These are phyloP conservation scores for Aethina tumida DNA, from an alignment of 1,140 invertebrate genomes.

Conservation along the genomic window DNA sequence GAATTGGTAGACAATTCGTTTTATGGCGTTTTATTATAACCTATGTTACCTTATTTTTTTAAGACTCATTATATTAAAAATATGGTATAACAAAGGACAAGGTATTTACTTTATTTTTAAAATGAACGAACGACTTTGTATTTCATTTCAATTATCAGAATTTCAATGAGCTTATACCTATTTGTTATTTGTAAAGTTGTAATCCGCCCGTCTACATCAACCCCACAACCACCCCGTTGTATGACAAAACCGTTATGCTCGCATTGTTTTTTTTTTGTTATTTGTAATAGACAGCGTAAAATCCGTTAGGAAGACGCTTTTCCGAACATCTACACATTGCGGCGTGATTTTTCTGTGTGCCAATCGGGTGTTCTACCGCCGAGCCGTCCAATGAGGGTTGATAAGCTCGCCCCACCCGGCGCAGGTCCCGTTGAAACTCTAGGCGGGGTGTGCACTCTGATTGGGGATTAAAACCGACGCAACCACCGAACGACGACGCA, in stretches of 20 bases:
- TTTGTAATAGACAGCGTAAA: constrained; percentile 17
- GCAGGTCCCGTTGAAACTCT: constrained; percentile 17
- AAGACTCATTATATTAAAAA: too few relatives aligned
- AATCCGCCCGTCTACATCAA: too few relatives aligned
- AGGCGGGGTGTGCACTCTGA: constrained; percentile 23
- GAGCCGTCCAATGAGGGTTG: constrained; percentile 19
- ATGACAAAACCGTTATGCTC: too few relatives aligned
- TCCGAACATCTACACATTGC: constrained; percentile 16
- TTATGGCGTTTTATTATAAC: too few relatives aligned
- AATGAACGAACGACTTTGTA: too few relatives aligned
- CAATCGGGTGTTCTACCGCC: constrained; percentile 18
- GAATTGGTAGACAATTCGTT: too few relatives aligned
- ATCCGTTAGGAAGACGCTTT: constrained; percentile 28
- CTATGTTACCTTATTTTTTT: too few relatives aligned
- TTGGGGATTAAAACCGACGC: constrained; percentile 25
- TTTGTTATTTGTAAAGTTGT: background rate
- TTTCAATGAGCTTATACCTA: background rate
- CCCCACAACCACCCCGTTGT: too few relatives aligned
- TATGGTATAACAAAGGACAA: too few relatives aligned
- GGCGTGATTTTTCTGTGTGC: constrained; percentile 21
- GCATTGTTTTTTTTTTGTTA: background rate
- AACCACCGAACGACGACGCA: constrained; percentile 2
- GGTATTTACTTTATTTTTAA: too few relatives aligned
- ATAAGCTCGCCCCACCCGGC: constrained; percentile 24
- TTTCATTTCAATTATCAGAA: background rate